Percentiles rank a stretch among this genome's conserved stretches.
Evolutionary conservation across 2,797 vertebrate genomes (phyloP).

Genomic region (Myiotriccus ornatus): DNA sequence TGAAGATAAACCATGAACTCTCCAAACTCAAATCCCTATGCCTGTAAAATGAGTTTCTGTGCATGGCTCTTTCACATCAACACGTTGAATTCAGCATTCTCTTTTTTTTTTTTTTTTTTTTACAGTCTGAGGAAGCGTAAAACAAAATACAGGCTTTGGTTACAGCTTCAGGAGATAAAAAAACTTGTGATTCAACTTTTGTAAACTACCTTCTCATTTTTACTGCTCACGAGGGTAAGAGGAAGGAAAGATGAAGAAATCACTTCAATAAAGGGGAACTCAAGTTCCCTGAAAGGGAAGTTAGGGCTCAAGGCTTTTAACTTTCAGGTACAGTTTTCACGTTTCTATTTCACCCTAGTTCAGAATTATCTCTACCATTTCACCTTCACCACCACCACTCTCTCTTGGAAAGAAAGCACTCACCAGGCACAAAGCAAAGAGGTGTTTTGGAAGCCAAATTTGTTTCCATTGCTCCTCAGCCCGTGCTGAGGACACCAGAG

Average conservation of each 20-base stretch:
- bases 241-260: not conserved
- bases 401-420: not conserved
- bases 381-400: not conserved
- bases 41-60: not conserved
- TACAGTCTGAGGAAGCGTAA: not conserved
- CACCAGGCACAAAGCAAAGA: not conserved
- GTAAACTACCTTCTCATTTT: not conserved
- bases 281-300: not conserved
- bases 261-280: not conserved
- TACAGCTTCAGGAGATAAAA: not conserved
- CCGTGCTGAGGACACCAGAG: fast-evolving
- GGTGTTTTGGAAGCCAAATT: not conserved
- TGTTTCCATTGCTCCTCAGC: not conserved
- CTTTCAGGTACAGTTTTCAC: not conserved
- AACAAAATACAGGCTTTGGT: not conserved
- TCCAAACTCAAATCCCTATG: not conserved
- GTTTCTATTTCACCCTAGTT: not conserved
- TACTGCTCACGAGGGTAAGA: not conserved
- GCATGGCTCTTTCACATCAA: not conserved
- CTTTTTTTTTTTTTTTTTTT: not conserved
- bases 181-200: not conserved
- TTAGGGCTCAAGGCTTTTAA: not conserved
- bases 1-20: not conserved
- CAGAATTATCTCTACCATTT: not conserved
- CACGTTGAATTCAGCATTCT: not conserved